Conservation (phyloP, 2,797 vertebrate species). For the Oryzias dopingdopingensis region DNA sequence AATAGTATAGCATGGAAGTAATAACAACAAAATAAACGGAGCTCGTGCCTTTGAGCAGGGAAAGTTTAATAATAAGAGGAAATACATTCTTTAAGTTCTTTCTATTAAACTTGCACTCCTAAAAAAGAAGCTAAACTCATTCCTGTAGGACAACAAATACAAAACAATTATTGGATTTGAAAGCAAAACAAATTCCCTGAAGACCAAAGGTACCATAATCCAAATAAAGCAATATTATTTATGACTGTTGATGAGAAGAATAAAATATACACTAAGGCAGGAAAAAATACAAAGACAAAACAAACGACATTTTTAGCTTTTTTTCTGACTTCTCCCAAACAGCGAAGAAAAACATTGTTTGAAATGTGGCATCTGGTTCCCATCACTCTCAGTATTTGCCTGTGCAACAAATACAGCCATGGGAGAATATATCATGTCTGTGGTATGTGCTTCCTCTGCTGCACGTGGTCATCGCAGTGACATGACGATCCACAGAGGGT, state of each 20-base stretch:
- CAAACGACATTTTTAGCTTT: slow-evolving; percentile 11
- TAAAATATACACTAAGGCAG: slow-evolving; percentile 15
- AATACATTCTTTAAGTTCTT: slow-evolving; percentile 11
- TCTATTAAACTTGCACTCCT: slow-evolving; percentile 1
- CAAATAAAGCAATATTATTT: no score
- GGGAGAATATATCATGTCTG: slow-evolving; percentile 64
- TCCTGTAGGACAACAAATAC: not conserved
- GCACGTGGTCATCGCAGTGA: slow-evolving; percentile 56
- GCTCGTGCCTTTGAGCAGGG: slow-evolving; percentile 1
- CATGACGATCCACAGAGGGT: slow-evolving; percentile 31
- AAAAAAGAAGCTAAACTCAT: slow-evolving; percentile 7
- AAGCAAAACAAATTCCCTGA: not conserved
- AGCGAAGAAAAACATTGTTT: slow-evolving; percentile 51
- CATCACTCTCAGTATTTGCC: slow-evolving; percentile 59
- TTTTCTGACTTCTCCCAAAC: slow-evolving; percentile 32
- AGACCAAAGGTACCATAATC: no score
- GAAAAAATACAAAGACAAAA: slow-evolving; percentile 6
- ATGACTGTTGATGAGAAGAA: slow-evolving; percentile 4
- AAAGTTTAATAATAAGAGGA: slow-evolving; percentile 8
- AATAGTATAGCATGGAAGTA: not conserved
- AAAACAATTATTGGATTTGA: not conserved
- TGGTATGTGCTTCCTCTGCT: slow-evolving; percentile 67
- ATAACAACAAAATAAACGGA: not conserved
- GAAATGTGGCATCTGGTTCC: slow-evolving; percentile 68
- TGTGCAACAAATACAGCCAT: slow-evolving; percentile 58